Evolutionary conservation across 2,797 vertebrate species (phyloP), one percentile per base, ranked within the genome.

Genomic region (Podargus strigoides): DNA sequence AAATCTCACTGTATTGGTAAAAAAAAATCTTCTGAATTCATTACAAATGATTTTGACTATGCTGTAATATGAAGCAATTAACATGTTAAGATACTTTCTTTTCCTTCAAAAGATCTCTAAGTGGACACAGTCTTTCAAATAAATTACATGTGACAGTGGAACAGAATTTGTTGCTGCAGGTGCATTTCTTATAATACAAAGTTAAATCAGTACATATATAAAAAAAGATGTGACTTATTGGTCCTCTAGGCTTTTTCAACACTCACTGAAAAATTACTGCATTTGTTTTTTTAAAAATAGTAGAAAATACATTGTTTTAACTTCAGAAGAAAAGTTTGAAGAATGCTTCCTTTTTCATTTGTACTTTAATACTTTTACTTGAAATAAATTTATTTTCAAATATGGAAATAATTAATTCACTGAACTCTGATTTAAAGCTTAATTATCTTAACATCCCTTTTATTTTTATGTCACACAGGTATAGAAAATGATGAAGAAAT

Each of bases 401-500:
- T 87, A 49, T 46, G 24, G 30, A 95, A 95, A 69, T 73, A 80
- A 73, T 62, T 74, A 59, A 60, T 83, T 92, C 58, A 47, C 30
- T 59, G 55, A 90, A 60, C 23, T 84, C 10, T 49, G 16, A 83
- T 95, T 85, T 90, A 72, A 88, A 62, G n/a, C n/a, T 77, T 86
- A 59, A 86, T 76, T 91, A 84, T 96, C 94, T 96, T 66, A 93
- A 90, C 52, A 55, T 16, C 2, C 4, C 46, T 83, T 96, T 95
- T 91, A 79, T 92, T 92, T 94, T 83, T 86, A 34, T 75, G 81
- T 89, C 95, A 81, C 64, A 36, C 53, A 99, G 99, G 99, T 85
- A 98, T 99, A 97, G 99, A 99, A 95, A 99, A 99, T 10, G 99
- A 99, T 60, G 99, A 99, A 92, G 99, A 99, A 91, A 99, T 99